These are phyloP conservation scores for Ciconia boyciana DNA, from an alignment of 2,113 vertebrate genomes.

Conservation along the genomic window DNA sequence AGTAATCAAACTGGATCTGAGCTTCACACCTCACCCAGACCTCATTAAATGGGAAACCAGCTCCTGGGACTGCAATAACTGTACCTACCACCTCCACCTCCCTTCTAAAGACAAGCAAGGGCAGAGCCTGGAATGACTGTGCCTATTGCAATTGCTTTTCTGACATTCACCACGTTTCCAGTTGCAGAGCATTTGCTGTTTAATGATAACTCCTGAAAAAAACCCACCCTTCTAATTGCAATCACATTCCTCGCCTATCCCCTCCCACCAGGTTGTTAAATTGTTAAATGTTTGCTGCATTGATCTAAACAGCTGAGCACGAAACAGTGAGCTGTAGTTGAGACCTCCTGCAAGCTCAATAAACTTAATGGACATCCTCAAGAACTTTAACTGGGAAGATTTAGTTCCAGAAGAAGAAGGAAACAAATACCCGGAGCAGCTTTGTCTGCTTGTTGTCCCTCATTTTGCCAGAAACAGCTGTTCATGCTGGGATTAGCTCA, in stretches of 20 bases:
- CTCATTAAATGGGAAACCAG: background rate
- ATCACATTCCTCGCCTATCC: background rate
- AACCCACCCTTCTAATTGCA: background rate
- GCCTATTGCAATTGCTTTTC: background rate
- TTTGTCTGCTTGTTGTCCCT: slow-evolving; percentile 26
- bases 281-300: background rate
- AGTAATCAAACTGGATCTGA: background rate
- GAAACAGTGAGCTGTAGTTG: slow-evolving; percentile 52
- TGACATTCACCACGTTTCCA: background rate
- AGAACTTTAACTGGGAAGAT: slow-evolving; percentile 58
- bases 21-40: background rate
- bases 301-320: slow-evolving; percentile 24
- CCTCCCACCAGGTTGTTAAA: background rate
- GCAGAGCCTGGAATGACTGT: background rate
- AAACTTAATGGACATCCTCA: slow-evolving; percentile 53
- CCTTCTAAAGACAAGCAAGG: background rate
- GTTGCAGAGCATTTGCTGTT: background rate
- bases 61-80: background rate
- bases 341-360: slow-evolving; percentile 43
- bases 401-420: slow-evolving; percentile 14
- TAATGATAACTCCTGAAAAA: background rate
- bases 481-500: slow-evolving; percentile 33
- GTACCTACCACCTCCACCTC: background rate
- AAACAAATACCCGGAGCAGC: background rate
- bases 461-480: slow-evolving; percentile 54